These are phyloP conservation scores for Tenodera sinensis DNA, from an alignment of 2,888 invertebrate species.

Conservation along the genomic window DNA sequence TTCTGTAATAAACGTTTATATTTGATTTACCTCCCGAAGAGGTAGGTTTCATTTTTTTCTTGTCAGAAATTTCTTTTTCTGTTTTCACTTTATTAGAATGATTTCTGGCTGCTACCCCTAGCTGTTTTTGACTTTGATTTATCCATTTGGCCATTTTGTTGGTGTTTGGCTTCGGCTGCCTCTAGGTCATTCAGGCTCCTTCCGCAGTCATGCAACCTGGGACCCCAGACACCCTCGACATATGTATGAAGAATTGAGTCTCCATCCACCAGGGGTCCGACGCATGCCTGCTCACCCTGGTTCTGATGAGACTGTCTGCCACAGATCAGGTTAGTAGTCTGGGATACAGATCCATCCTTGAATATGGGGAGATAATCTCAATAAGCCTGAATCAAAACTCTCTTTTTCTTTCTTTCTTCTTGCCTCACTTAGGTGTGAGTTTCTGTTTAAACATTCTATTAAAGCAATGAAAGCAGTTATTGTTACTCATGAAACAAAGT, in stretches of 20 bases:
- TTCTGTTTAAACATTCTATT: background rate
- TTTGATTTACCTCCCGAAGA: conserved; percentile 13
- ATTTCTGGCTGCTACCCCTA: conserved; percentile 9
- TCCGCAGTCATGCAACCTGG: conserved; percentile 66
- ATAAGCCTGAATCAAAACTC: background rate
- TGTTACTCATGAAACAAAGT: background rate
- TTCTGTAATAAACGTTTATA: background rate
- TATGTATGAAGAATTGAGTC: conserved; percentile 84
- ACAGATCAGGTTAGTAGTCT: conserved; percentile 40
- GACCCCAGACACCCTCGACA: conserved; percentile 83
- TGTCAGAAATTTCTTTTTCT: background rate
- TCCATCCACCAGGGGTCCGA: conserved; percentile 50
- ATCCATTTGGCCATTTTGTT: conserved; percentile 29
- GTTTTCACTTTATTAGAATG: conserved; percentile 28
- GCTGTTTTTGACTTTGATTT: conserved; percentile 27
- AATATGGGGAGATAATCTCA: background rate
- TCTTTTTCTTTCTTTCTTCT: background rate
- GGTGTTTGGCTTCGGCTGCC: conserved; percentile 16
- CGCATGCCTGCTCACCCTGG: conserved; percentile 44
- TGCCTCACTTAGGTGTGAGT: background rate
- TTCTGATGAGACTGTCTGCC: conserved; percentile 63
- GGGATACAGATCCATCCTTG: background rate
- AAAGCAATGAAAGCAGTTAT: background rate
- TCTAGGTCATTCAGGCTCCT: conserved; percentile 49
- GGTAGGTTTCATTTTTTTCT: conserved; percentile 15